Base-by-base conservation (phyloP, 1,140 invertebrate genomes). In the Lasioglossum albipes region DNA sequence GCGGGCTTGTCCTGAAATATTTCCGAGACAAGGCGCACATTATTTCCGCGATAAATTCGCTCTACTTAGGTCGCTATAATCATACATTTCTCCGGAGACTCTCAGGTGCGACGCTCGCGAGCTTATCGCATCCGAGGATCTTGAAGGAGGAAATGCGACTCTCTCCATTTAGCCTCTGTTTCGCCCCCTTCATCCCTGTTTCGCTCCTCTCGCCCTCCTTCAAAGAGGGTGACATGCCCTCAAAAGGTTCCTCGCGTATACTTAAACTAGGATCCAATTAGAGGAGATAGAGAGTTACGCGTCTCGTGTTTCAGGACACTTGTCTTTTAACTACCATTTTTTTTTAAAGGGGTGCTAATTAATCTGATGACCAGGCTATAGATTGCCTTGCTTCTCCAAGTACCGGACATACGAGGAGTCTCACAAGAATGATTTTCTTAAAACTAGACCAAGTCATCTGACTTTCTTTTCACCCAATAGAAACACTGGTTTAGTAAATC, bases 221-320 rank as follows among this genome's bases (percentile, higher is more conserved):
- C 72, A 69, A 68, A 67, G 65, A 41, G 64, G 42, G 57, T 75
- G 78, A 75, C 72, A 65, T 64, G 65, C 42, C 72, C 65, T 69
- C 72, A 80, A 52, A 80, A 75, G 72, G 71, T 68, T 75, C 65
- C 62, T 49, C 27, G 18, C 42, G 78, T 75, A 68, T 80, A 80
- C 65, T 75, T 64, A 68, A 75, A 80, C 78, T 69, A 66, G 72
- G 78, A 80, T 75, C 65, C 31, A 80, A 80, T 80, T 80, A 80
- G 72, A 62, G 57, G 65, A 49, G 70, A 49, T 57, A 27, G 57
- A 27, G 20, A 41, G 68, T 7, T 62, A 27, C 59, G 18, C 20
- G 42, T 41, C 72, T 75, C 57, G 27, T 18, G 31, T 49, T 54
- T 67, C n/a, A 52, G 45, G 54, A 49, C 49, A 20, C 27, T 57